A percentile compares a stretch with the other conserved stretches of the same genome.
Evolutionary conservation across 2,797 vertebrate genomes (phyloP).

Genomic region (Champsocephalus esox): DNA sequence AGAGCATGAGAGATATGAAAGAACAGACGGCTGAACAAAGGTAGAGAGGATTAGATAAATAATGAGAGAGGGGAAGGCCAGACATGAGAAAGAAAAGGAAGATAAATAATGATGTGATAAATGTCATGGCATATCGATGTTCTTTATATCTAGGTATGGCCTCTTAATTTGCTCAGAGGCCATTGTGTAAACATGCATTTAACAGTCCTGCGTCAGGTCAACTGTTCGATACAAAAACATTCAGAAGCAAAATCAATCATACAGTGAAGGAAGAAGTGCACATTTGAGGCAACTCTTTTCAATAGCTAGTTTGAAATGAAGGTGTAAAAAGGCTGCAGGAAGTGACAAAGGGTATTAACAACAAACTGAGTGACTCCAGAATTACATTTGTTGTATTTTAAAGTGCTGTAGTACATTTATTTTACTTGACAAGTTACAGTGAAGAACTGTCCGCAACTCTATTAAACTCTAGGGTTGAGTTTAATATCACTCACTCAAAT

Average conservation of each 20-base stretch:
- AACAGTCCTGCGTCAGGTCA: neutral
- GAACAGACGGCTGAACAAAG: neutral
- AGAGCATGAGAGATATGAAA: conserved; percentile 14
- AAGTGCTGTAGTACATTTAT: no score
- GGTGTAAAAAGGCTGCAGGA: no score
- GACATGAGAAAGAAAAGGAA: neutral
- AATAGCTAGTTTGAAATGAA: no score
- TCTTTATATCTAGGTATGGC: conserved; percentile 26
- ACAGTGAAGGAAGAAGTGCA: neutral
- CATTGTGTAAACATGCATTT: conserved; percentile 15
- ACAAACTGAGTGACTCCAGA: no score
- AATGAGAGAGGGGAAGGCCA: neutral
- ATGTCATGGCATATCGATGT: conserved; percentile 4
- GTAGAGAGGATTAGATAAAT: conserved; percentile 15
- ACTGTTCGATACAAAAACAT: neutral
- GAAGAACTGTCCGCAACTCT: no score
- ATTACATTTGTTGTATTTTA: no score
- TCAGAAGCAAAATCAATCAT: neutral
- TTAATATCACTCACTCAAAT: no score
- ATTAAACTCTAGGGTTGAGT: no score
- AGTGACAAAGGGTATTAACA: no score
- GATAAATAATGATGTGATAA: neutral
- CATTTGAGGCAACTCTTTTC: no score
- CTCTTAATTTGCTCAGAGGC: conserved; percentile 8
- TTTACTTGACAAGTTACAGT: no score